phyloP scores from a whole-genome alignment of 1,140 invertebrate genomes.

The Hermetia illucens region DNA sequence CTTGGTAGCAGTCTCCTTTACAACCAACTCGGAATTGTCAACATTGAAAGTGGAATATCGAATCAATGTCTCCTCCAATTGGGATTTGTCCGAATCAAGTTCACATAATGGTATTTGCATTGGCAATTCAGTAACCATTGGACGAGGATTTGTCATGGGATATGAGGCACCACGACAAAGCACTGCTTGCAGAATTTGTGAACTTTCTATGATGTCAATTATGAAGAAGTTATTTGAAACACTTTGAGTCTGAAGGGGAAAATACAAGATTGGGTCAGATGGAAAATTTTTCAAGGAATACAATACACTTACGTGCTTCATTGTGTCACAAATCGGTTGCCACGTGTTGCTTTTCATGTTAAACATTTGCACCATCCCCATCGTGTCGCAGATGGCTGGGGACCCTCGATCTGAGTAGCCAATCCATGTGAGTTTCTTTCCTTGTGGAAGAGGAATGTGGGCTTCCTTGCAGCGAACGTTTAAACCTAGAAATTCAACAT shows the following conservation, averaged over 20 bases:
- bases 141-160: constrained; percentile 72
- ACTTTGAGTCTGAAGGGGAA: constrained; percentile 40
- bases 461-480: constrained; percentile 17
- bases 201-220: constrained; percentile 58
- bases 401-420: constrained; percentile 71
- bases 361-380: constrained; percentile 51
- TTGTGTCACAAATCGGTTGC: constrained; percentile 64
- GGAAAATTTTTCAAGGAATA: neutral
- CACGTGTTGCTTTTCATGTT: constrained; percentile 48
- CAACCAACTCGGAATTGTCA: constrained; percentile 44
- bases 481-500: constrained; percentile 7
- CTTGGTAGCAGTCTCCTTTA: constrained; percentile 70
- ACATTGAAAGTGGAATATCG: constrained; percentile 42
- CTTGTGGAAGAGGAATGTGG: constrained; percentile 50
- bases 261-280: neutral
- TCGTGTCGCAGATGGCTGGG: constrained; percentile 48
- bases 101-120: constrained; percentile 72
- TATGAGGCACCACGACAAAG: constrained; percentile 77
- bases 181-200: constrained; percentile 63
- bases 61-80: constrained; percentile 63
- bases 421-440: constrained; percentile 59
- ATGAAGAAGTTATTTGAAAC: constrained; percentile 72
- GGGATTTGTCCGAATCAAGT: constrained; percentile 60
- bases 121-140: constrained; percentile 57
- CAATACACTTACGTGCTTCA: constrained; percentile 40